Conservation (phyloP, 2,888 invertebrate species). For the Nemurella pictetii region DNA sequence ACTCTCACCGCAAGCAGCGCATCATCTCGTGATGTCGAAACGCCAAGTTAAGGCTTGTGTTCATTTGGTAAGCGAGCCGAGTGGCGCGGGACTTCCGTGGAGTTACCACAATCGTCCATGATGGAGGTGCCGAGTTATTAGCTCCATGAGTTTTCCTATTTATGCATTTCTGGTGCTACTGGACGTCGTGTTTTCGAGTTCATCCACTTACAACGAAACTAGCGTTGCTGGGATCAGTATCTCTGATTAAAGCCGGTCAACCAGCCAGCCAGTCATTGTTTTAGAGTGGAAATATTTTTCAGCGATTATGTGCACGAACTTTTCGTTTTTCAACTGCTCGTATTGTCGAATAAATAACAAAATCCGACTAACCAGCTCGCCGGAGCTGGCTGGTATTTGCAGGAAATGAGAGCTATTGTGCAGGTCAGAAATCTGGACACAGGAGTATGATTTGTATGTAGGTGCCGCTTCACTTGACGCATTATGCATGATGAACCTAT, state of each 20-base stretch:
- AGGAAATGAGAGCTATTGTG: conserved; percentile 5
- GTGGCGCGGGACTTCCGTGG: too few species aligned
- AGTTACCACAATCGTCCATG: background rate
- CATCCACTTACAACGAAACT: too few species aligned
- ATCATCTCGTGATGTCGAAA: too few species aligned
- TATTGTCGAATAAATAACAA: conserved; percentile 5
- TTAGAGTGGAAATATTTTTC: background rate
- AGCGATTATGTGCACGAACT: background rate
- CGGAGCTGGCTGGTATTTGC: conserved; percentile 3
- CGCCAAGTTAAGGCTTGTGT: too few species aligned
- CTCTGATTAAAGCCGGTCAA: background rate
- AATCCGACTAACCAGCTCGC: background rate
- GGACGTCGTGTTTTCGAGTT: too few species aligned
- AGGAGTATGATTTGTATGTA: background rate
- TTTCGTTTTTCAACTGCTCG: background rate
- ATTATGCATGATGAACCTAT: conserved; percentile 1
- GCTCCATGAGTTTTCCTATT: too few species aligned
- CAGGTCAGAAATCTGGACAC: conserved; percentile 6
- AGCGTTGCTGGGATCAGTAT: background rate
- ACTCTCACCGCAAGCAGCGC: too few species aligned
- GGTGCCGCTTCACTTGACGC: conserved; percentile 3
- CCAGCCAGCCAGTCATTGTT: background rate
- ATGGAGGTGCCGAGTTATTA: conserved; percentile 4
- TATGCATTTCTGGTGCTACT: too few species aligned
- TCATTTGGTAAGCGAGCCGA: too few species aligned